Evolutionary conservation across 2,888 invertebrate species (phyloP).

Genomic region (Leuctra nigra): DNA sequence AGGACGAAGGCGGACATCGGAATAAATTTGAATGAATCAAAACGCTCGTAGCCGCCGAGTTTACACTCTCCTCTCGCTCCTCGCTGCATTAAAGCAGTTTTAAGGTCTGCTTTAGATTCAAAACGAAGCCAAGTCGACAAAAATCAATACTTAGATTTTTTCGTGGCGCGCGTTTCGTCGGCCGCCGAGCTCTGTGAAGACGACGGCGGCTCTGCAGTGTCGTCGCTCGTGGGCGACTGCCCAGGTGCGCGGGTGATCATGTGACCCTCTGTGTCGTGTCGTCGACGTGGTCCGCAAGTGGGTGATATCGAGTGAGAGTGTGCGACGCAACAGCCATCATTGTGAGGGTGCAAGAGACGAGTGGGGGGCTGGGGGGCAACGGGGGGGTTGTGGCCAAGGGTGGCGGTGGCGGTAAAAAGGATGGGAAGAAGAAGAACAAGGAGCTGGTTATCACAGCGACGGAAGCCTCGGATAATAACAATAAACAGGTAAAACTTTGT

Average conservation of each 20-base stretch:
- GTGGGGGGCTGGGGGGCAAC: constrained; percentile 55
- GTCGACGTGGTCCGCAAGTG: too few relatives aligned
- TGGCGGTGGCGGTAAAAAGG: constrained; percentile 53
- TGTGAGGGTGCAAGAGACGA: constrained; percentile 59
- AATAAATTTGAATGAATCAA: too few relatives aligned
- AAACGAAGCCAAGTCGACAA: constrained; percentile 20
- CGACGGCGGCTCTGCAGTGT: background rate
- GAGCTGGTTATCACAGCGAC: background rate
- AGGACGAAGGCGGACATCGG: too few relatives aligned
- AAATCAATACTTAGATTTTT: constrained; percentile 23
- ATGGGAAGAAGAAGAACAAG: constrained; percentile 31
- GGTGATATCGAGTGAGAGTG: background rate
- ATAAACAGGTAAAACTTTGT: background rate
- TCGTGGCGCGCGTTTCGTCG: constrained; percentile 13
- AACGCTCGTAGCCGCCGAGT: too few relatives aligned
- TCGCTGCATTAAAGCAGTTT: background rate
- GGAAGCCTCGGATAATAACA: background rate
- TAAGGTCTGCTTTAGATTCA: constrained; percentile 8
- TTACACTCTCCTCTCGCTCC: too few relatives aligned
- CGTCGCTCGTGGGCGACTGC: background rate
- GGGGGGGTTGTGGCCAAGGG: constrained; percentile 54
- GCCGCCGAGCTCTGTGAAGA: background rate
- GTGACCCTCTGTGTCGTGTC: too few relatives aligned
- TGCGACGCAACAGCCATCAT: constrained; percentile 36
- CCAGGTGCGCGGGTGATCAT: background rate